Evolutionary conservation across 1,140 invertebrate genomes (phyloP).

Genomic region (Scaptomyza montana): DNA sequence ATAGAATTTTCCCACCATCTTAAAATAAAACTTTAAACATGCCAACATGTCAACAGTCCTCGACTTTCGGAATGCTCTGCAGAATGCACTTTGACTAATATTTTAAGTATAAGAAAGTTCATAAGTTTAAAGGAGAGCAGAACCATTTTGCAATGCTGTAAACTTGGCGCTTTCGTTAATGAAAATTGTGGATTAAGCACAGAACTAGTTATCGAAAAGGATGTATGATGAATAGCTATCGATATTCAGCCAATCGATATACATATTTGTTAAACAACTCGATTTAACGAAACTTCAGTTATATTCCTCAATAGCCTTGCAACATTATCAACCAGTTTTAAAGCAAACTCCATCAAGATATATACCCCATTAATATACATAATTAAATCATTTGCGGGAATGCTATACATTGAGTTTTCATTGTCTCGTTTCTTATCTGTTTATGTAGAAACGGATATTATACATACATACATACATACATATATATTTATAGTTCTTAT

Average conservation of each 20-base stretch:
- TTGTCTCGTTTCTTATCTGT: slow-evolving; percentile 42
- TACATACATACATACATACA: slow-evolving; percentile 28
- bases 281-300: too few species aligned
- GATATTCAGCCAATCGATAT: too few species aligned
- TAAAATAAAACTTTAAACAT: slow-evolving; percentile 62
- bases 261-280: too few species aligned
- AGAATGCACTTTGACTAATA: background rate
- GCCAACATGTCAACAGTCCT: slow-evolving; percentile 21
- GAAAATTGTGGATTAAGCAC: too few species aligned
- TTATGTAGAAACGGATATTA: slow-evolving; percentile 24
- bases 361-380: slow-evolving; percentile 25
- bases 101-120: too few species aligned
- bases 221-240: too few species aligned
- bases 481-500: slow-evolving; percentile 31
- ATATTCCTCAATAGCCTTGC: too few species aligned
- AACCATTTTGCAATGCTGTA: too few species aligned
- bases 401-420: slow-evolving; percentile 44
- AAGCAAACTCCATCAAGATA: background rate
- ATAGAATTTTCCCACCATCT: slow-evolving; percentile 81
- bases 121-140: too few species aligned
- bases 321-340: background rate
- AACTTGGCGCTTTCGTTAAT: too few species aligned
- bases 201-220: too few species aligned
- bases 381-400: slow-evolving; percentile 14
- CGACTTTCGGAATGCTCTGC: slow-evolving; percentile 30